Evolutionary conservation across 2,113 vertebrate species (phyloP), one percentile per base, ranked within the genome.

Genomic region (Alligator sinensis): DNA sequence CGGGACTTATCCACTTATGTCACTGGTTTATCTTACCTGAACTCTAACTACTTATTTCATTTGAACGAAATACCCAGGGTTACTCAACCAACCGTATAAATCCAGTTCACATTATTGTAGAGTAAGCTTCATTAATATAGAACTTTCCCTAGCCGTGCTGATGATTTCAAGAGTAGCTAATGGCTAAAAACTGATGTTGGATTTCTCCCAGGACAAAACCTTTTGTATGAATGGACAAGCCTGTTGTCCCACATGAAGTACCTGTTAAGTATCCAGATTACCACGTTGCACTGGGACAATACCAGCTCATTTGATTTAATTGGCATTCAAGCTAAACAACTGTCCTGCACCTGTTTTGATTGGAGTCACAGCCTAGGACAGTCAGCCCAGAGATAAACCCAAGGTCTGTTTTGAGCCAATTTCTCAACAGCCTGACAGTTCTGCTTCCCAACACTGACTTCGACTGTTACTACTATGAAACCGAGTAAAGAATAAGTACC

Each of bases 391-490:
- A 47, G 47, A 47, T 47, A 47, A 47, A 47, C 8, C 47, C 47
- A 8, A 47, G 47, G 47, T 47, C 47, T 47, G 47, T 47, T 47
- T 47, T 47, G 47, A 47, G 47, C 47, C 47, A 9, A 47, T 92
- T 95, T 95, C 89, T 96, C 91, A 90, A 84, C 92, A 90, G 78
- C 91, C 61, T 87, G 90, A 93, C 77, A 79, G 13, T 95, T 91
- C 90, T 93, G 19, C 91, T 95, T 95, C 96, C 95, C 95, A 89
- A 84, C 88, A 82, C 94, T 93, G 95, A 97, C 86, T 96, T 97
- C 92, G 95, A 81, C 94, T 91, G 75, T 93, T 97, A 94, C 91
- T 98, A 98, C 97, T 98, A 97, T 98, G 98, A 98, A 98, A 97
- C 96, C 92, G 81, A 96, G 85, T 90, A 93, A 82, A 82, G 60